Percentiles rank a stretch among this genome's conserved stretches.
These are phyloP conservation scores for Poeciliopsis gracilis DNA, from an alignment of 2,797 vertebrate species.

Conservation along the genomic window DNA sequence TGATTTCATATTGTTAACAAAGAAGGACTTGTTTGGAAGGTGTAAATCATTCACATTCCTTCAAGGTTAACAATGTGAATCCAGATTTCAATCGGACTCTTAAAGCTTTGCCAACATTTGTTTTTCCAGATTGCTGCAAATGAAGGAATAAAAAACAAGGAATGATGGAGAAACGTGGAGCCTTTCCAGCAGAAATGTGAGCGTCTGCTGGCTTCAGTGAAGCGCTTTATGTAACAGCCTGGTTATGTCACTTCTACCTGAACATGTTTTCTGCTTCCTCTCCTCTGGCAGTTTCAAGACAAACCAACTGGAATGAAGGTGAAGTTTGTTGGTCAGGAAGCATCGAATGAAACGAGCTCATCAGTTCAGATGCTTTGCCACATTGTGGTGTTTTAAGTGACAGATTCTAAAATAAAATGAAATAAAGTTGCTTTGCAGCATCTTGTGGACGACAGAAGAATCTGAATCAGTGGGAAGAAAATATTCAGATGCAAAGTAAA, in stretches of 20 bases:
- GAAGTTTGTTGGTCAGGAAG: neutral
- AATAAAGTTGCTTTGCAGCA: neutral
- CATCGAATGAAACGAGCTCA: neutral
- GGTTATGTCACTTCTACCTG: slow-evolving; percentile 46
- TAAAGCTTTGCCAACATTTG: neutral
- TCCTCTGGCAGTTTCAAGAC: neutral
- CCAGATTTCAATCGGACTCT: neutral
- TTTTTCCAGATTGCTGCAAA: slow-evolving; percentile 22
- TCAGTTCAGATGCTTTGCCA: neutral
- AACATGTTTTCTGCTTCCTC: neutral
- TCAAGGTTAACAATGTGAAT: neutral
- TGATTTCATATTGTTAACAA: neutral
- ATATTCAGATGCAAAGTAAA: neutral
- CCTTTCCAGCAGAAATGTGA: slow-evolving; percentile 65
- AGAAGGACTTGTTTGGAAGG: neutral
- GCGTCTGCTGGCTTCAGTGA: slow-evolving; percentile 59
- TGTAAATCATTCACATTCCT: neutral
- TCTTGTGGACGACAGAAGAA: neutral
- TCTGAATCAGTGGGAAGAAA: neutral
- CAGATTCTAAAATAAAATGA: neutral
- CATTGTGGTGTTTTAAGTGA: neutral
- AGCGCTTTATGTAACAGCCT: slow-evolving; percentile 66
- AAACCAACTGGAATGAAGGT: no score
- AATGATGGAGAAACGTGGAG: slow-evolving; percentile 45
- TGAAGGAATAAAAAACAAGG: slow-evolving; percentile 56